Conservation (phyloP, 1,140 invertebrate genomes). For the Drosophila aff. region DNA sequence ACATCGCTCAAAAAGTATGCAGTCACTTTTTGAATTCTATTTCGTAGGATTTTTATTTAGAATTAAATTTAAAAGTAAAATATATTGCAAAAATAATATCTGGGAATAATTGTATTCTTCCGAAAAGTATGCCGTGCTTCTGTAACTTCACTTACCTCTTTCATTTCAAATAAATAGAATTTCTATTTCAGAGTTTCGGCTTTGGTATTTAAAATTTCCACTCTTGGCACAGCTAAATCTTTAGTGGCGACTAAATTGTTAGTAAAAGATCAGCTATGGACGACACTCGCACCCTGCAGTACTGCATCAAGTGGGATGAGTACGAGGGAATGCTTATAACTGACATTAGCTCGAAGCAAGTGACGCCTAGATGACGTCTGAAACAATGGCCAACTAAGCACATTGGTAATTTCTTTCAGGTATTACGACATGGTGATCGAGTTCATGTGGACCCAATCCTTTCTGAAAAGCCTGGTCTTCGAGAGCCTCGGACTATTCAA, state of each 20-base stretch:
- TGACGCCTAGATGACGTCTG: neutral
- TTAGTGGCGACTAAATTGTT: conserved; percentile 13
- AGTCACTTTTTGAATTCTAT: neutral
- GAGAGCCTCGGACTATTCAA: conserved; percentile 53
- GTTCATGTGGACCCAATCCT: conserved; percentile 66
- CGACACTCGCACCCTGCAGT: conserved; percentile 47
- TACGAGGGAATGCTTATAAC: conserved; percentile 52
- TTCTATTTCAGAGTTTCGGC: neutral
- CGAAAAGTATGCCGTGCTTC: conserved; percentile 39
- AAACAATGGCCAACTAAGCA: neutral
- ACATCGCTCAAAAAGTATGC: conserved; percentile 8
- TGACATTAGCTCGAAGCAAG: conserved; percentile 65
- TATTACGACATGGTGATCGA: conserved; percentile 59
- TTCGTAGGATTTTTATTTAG: neutral
- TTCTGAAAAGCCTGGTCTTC: conserved; percentile 49
- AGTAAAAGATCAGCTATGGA: conserved; percentile 28
- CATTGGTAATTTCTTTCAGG: conserved; percentile 2
- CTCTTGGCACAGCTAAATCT: conserved; percentile 21
- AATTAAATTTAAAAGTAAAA: neutral
- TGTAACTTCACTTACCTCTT: neutral
- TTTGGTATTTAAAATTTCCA: neutral
- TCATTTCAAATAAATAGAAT: neutral
- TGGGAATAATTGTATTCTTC: neutral
- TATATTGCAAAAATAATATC: neutral
- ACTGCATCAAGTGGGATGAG: conserved; percentile 57